Conservation (phyloP, 1,140 invertebrate genomes). For the Frieseomelitta varia region DNA sequence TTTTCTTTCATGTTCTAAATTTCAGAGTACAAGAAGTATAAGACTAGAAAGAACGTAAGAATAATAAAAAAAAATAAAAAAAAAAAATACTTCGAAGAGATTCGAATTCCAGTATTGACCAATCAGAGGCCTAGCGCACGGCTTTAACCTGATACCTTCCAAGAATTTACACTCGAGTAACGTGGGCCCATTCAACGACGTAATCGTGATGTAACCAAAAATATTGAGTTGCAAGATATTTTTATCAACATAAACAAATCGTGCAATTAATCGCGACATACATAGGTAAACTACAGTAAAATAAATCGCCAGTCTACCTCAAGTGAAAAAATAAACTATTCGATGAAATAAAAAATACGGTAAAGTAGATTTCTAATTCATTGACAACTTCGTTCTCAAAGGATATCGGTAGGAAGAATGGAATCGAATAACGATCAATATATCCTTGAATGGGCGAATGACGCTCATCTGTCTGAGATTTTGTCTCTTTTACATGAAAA, state of each 20-base stretch:
- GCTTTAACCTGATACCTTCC: neutral
- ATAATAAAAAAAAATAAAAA: neutral
- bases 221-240: neutral
- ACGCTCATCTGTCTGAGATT: neutral
- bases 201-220: neutral
- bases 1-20: neutral
- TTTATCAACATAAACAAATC: neutral
- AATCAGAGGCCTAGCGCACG: neutral
- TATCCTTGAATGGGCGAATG: neutral
- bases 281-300: neutral
- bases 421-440: neutral
- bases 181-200: no score
- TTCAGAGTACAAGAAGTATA: neutral
- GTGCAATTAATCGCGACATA: neutral
- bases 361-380: neutral
- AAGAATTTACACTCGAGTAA: neutral
- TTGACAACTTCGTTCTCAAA: no score
- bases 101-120: neutral
- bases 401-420: neutral
- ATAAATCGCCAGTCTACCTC: neutral
- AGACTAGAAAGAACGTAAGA: no score
- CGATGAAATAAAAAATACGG: neutral
- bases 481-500: conserved; percentile 21
- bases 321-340: neutral
- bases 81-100: neutral